Base-by-base conservation (phyloP, 2,113 vertebrate genomes). In the Aspiorhynchus laticeps region DNA sequence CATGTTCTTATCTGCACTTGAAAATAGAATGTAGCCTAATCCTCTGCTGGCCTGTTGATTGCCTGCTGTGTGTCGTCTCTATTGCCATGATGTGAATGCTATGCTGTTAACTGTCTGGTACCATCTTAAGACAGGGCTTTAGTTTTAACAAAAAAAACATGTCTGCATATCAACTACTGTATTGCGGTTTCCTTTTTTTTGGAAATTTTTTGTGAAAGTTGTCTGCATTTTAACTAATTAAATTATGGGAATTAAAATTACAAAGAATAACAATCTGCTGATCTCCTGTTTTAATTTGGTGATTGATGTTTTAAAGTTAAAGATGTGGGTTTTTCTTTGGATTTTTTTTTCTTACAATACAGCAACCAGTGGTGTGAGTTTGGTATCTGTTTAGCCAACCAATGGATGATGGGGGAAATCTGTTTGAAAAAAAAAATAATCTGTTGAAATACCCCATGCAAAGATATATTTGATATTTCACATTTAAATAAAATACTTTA, bases 191-290 rank as follows among this genome's bases (percentile, higher is more conserved):
- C 92, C 90, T 94, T 95, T 95, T 73, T 88, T 87, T 87, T 87
- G 63, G 92, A 93, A 90, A 91, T 92, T 94, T 93, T 93, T 92
- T 95, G 92, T 90, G 87, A 85, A 80, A 94, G 92, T 93, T 93
- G 94, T 95, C 93, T 95, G 94, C 94, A 93, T 95, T 95, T 93
- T 92, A 94, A 94, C 92, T 92, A 91, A 92, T 91, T 93, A 94
- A 96, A 95, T 95, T 95, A 95, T 95, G 95, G 94, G 94, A 95
- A 96, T 95, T 94, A 96, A 96, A 95, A 95, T 94, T 94, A 94
- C 94, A 95, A 95, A 95, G 95, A 92, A 92, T 92, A 94, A 88
- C 88, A 90, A 48, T 33, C 41, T 83, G 19, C 48, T 7, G 69
- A n/a, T 56, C 12, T 74, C 46, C 33, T 84, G 82, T 53, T 51